These are phyloP conservation scores for Harpegnathos saltator DNA, from an alignment of 1,140 invertebrate genomes.

Conservation along the genomic window DNA sequence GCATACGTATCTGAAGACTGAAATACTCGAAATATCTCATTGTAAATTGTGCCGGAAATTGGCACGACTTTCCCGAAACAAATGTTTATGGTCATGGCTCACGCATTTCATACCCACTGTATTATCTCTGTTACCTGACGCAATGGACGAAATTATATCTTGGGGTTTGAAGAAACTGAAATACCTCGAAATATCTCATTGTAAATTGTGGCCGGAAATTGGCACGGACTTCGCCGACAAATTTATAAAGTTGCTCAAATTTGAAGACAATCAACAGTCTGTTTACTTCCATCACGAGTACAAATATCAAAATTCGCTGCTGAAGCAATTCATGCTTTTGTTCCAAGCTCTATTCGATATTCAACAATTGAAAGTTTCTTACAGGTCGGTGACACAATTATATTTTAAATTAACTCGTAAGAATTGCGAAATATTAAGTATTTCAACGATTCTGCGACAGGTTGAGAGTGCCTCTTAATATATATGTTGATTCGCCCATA, in stretches of 20 bases:
- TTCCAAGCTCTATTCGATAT: slow-evolving; percentile 78
- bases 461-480: slow-evolving; percentile 75
- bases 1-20: no score
- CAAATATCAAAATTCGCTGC: slow-evolving; percentile 59
- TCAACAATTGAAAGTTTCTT: slow-evolving; percentile 73
- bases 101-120: slow-evolving; percentile 80
- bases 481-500: slow-evolving; percentile 75
- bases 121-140: slow-evolving; percentile 74
- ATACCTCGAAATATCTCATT: slow-evolving; percentile 75
- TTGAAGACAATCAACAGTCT: slow-evolving; percentile 63
- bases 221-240: slow-evolving; percentile 78
- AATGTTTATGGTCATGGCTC: slow-evolving; percentile 79
- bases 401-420: slow-evolving; percentile 21
- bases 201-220: slow-evolving; percentile 77
- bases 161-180: slow-evolving; percentile 79
- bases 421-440: slow-evolving; percentile 3
- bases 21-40: no score
- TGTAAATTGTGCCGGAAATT: no score
- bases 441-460: slow-evolving; percentile 61
- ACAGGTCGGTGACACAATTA: slow-evolving; percentile 73
- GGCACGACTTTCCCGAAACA: no score
- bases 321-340: slow-evolving; percentile 70
- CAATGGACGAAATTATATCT: slow-evolving; percentile 72
- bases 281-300: slow-evolving; percentile 70
- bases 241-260: slow-evolving; percentile 75